Base-by-base conservation (phyloP, 2,797 vertebrate species). In the Argyrosomus regius region DNA sequence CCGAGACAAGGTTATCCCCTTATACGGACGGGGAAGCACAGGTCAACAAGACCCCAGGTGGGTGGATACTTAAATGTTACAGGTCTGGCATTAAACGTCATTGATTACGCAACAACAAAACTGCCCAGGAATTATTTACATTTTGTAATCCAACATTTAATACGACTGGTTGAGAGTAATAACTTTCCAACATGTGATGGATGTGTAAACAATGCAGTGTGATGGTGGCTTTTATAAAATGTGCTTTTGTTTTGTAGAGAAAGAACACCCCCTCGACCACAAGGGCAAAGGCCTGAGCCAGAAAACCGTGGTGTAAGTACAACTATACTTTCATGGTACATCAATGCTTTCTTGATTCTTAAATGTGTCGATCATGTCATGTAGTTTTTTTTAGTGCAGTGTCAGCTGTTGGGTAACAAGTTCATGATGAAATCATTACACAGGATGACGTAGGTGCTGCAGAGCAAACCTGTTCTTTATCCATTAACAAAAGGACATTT, bases 281-380 rank as follows among this genome's bases (percentile, higher is more conserved):
- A 99, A 87, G 98, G 98, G 16, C 98, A 99, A 90, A 96, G 98
- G 62, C 98, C 98, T n/a, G 98, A 99, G 77, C 98, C 98, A 0
- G 98, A 99, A 90, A 99, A 98, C 81, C 97, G 98, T 84, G 98
- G 98, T 79, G 98, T 99, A 82, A 97, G 98, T 93, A 81, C 18
- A 46, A 26, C 3, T 68, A 14, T 4, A 56, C 3, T 50, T 69
- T 8, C 12, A 41, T 62, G 16, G 2, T 4, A 20, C 10, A 31
- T 78, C 1, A n/a, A 6, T 46, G 61, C 1, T 62, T 49, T 46
- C 24, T 58, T 24, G 6, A n/a, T 20, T 52, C 0, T 12, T 31
- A 58, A 50, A 53, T 2, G 0, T 48, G 12, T 56, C 0, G 3
- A 10, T 17, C 26, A 48, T 18, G 54, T 20, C 41, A 8, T 53